Conservation (phyloP, 1,140 invertebrate species). For the Hycleus phaleratus region DNA sequence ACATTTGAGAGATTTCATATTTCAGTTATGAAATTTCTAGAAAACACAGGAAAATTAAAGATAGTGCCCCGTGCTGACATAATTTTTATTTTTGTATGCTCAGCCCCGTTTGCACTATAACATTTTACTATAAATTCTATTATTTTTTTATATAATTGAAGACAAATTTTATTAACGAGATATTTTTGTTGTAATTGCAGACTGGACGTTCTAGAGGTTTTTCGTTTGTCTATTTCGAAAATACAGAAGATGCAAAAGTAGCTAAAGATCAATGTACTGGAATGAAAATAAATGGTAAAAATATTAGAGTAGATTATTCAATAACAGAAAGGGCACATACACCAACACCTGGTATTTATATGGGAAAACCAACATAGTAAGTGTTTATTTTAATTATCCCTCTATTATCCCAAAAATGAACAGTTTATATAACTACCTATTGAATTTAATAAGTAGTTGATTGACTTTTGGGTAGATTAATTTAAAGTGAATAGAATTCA, state of each 20-base stretch:
- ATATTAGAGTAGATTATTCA: slow-evolving; percentile 93
- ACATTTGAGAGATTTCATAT: slow-evolving; percentile 10
- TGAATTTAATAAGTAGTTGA: neutral
- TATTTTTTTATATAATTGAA: neutral
- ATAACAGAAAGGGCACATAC: slow-evolving; percentile 96
- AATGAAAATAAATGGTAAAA: slow-evolving; percentile 87
- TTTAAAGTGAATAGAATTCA: slow-evolving; percentile 20
- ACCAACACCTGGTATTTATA: slow-evolving; percentile 95
- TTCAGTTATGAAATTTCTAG: slow-evolving; percentile 4
- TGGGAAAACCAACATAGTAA: slow-evolving; percentile 82
- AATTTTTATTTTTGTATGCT: slow-evolving; percentile 7
- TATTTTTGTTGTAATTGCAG: slow-evolving; percentile 40
- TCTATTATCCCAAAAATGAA: neutral
- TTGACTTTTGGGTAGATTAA: neutral
- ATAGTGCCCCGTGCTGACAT: slow-evolving; percentile 20
- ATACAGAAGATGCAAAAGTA: slow-evolving; percentile 79
- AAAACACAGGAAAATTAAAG: slow-evolving; percentile 21
- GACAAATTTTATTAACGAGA: no score
- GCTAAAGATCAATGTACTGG: slow-evolving; percentile 92
- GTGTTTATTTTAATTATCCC: slow-evolving; percentile 27
- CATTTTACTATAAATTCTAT: slow-evolving; percentile 1
- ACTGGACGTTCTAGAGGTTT: slow-evolving; percentile 91
- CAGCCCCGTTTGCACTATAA: slow-evolving; percentile 18
- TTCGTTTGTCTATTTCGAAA: slow-evolving; percentile 93
- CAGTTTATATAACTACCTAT: neutral